phyloP scores from a whole-genome alignment of 2,113 vertebrate species.

The Ciconia maguari region DNA sequence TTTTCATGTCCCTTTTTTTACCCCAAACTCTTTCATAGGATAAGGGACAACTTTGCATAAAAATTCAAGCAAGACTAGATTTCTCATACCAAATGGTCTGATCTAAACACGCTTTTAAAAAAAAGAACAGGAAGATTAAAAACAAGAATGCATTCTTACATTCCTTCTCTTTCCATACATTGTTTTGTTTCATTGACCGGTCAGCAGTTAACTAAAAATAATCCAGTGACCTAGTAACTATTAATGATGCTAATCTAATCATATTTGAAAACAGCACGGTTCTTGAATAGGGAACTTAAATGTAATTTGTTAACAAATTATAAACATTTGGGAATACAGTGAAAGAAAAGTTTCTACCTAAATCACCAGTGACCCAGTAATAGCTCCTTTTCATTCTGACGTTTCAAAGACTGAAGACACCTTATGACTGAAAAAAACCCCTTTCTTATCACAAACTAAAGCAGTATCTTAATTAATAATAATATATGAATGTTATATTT shows the following conservation, averaged over 20 bases:
- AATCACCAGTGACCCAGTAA: background rate
- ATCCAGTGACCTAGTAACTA: background rate
- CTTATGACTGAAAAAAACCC: background rate
- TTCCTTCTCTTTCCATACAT: background rate
- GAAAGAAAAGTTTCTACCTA: background rate
- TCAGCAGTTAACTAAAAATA: background rate
- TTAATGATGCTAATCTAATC: background rate
- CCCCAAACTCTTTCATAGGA: background rate
- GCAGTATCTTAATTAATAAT: background rate
- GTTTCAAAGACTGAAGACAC: background rate
- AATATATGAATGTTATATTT: background rate
- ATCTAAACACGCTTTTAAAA: background rate
- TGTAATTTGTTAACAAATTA: background rate
- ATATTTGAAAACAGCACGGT: background rate
- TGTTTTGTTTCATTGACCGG: background rate
- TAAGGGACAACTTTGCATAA: background rate
- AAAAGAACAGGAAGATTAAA: background rate
- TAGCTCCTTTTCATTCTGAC: background rate
- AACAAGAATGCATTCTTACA: background rate
- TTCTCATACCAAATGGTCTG: background rate
- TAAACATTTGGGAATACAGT: background rate
- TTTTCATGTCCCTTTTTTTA: background rate
- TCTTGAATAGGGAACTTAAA: background rate
- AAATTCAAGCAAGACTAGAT: background rate
- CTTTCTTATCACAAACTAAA: background rate